Evolutionary conservation across 2,797 vertebrate species (phyloP).

Genomic region (Anguilla megastoma): DNA sequence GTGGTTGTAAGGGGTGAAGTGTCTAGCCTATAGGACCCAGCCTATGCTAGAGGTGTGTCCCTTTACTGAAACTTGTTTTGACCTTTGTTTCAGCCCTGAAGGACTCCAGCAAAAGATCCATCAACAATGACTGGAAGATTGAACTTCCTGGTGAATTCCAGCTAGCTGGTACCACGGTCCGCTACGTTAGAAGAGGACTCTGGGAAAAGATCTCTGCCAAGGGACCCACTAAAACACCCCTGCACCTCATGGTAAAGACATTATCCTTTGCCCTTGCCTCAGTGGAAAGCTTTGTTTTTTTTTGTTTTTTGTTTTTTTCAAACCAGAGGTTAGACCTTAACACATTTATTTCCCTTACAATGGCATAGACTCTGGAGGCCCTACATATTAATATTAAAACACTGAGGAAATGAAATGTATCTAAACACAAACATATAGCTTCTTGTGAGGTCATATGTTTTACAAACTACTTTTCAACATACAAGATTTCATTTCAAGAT

Average conservation of each 20-base stretch:
- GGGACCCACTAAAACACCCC: conserved; percentile 89
- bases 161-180: conserved; percentile 91
- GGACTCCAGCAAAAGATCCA: conserved; percentile 90
- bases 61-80: neutral
- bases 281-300: neutral
- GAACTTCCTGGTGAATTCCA: conserved; percentile 97
- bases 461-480: neutral
- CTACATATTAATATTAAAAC: conserved; percentile 13
- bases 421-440: neutral
- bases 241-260: conserved; percentile 90
- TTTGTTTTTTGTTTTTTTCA: neutral
- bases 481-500: neutral
- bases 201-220: conserved; percentile 99
- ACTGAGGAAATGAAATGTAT: neutral
- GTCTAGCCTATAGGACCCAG: neutral
- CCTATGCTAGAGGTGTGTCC: neutral
- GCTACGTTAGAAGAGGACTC: conserved; percentile 90
- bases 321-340: conserved; percentile 20
- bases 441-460: neutral
- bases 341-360: conserved; percentile 24
- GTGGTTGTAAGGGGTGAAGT: too few relatives aligned
- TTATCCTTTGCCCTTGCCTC: conserved; percentile 29
- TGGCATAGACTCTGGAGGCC: neutral
- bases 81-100: conserved; percentile 80
- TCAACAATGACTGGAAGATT: conserved; percentile 98